phyloP scores from a whole-genome alignment of 2,888 invertebrate species.

The Hipparchia semele region DNA sequence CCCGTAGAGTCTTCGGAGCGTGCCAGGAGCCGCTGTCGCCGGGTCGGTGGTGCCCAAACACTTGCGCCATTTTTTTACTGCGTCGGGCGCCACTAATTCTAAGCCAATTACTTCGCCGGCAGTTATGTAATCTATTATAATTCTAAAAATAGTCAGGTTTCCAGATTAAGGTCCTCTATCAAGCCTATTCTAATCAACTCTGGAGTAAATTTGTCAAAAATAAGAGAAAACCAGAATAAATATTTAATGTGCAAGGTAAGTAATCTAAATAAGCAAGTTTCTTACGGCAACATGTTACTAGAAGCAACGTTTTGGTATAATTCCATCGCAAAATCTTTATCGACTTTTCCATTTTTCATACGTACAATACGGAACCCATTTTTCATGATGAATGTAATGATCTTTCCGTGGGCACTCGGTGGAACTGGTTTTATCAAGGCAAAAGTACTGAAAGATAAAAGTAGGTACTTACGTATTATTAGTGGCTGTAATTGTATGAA shows the following conservation, averaged over 20 bases:
- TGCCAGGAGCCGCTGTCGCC: slow-evolving; percentile 82
- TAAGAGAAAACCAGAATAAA: too few relatives aligned
- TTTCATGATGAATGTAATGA: slow-evolving; percentile 87
- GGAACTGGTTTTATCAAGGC: slow-evolving; percentile 90
- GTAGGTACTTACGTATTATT: not conserved
- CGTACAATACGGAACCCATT: slow-evolving; percentile 86
- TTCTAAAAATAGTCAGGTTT: slow-evolving; percentile 56
- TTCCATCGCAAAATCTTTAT: slow-evolving; percentile 85
- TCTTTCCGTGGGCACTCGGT: slow-evolving; percentile 87
- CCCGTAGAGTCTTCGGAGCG: slow-evolving; percentile 86
- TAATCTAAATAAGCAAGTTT: slow-evolving; percentile 11
- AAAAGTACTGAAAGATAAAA: slow-evolving; percentile 84
- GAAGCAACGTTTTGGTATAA: slow-evolving; percentile 84
- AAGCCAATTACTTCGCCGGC: slow-evolving; percentile 89
- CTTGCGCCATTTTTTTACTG: slow-evolving; percentile 85
- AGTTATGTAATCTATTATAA: slow-evolving; percentile 86
- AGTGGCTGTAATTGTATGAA: not conserved
- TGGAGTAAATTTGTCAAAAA: too few relatives aligned
- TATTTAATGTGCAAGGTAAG: too few relatives aligned
- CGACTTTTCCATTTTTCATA: slow-evolving; percentile 88
- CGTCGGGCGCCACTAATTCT: slow-evolving; percentile 88
- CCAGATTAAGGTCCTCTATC: not conserved
- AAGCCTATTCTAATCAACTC: too few relatives aligned
- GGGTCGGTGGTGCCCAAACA: slow-evolving; percentile 86
- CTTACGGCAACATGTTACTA: slow-evolving; percentile 85